Evolutionary conservation across 1,140 invertebrate species (phyloP).

Genomic region (Meloidogyne hapla): DNA sequence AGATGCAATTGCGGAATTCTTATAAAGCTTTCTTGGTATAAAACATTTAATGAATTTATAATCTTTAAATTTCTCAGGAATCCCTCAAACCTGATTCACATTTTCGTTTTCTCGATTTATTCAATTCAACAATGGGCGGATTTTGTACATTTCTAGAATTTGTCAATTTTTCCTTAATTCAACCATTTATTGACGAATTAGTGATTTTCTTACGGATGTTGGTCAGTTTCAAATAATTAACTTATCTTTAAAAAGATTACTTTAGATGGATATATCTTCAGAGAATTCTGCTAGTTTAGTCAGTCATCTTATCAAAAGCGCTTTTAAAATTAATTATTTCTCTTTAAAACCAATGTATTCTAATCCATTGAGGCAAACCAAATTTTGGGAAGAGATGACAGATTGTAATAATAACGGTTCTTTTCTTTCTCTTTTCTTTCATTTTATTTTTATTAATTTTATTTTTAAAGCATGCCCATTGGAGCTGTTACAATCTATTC

Average conservation of each 20-base stretch:
- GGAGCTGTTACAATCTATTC: conserved; percentile 15
- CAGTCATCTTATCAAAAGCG: conserved; percentile 29
- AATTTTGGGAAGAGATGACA: conserved; percentile 16
- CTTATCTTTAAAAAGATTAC: not conserved
- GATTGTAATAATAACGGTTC: not conserved
- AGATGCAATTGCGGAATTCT: conserved; percentile 22
- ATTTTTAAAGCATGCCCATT: conserved; percentile 15
- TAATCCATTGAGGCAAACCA: not conserved
- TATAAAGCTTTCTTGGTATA: conserved; percentile 35
- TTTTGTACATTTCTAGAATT: conserved; percentile 34
- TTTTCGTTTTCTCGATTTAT: conserved; percentile 34
- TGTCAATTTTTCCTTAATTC: conserved; percentile 24
- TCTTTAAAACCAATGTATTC: conserved; percentile 12
- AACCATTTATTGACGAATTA: conserved; percentile 37
- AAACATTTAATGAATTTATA: not conserved
- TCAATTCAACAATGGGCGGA: conserved; percentile 27
- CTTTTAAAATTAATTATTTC: conserved; percentile 29
- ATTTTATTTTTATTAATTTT: not conserved
- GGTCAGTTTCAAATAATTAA: not conserved
- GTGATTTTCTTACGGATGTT: conserved; percentile 34
- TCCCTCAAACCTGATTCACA: conserved; percentile 32
- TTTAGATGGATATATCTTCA: conserved; percentile 27
- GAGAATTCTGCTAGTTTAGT: conserved; percentile 30
- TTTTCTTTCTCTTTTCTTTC: not conserved
- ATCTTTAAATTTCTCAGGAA: conserved; percentile 19